Evolutionary conservation across 2,113 vertebrate species (phyloP), one percentile per base, ranked within the genome.

Genomic region (Corvus hawaiiensis): DNA sequence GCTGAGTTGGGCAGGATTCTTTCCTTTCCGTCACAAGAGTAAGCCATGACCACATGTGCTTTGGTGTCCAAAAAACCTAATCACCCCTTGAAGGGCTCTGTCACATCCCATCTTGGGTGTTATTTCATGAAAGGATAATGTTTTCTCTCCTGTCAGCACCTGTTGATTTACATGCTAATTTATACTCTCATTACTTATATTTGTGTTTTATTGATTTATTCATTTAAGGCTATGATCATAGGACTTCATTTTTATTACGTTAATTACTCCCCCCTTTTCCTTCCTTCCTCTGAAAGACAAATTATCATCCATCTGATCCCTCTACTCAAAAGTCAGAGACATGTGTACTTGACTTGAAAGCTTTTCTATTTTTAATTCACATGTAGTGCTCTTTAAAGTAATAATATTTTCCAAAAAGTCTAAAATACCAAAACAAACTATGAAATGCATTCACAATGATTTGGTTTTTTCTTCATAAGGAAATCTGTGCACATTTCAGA

Each of bases 281-380:
- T 90, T 89, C 69, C 46, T 73, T 68, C 44, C 28, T 89, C 68
- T 67, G 64, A 75, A 91, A 85, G 41, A 82, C 49, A 94, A 92
- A 93, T 87, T 82, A 91, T 68, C 69, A 92, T 91, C 66, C 0
- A 1, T 68, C 73, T 94, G 86, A 96, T 87, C 77, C 80, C 51
- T 68, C 56, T 39, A 8, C 81, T 91, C 78, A 49, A 81, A 94
- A 95, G 49, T 69, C 49, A 74, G 55, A 64, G 87, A 56, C 41
- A 79, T 19, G 33, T 39, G 44, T 69, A 87, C 49, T 78, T 90
- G 88, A 87, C 88, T 78, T 94, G 52, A 97, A 97, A 97, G 91
- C 72, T 87, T 79, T 90, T 62, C 84, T 87, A 72, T 85, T 90
- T 96, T 78, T 78, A 97, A 97, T 96, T 88, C 90, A 89, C 55